Base-by-base conservation (phyloP, 1,140 invertebrate genomes). In the Ectropis grisescens region DNA sequence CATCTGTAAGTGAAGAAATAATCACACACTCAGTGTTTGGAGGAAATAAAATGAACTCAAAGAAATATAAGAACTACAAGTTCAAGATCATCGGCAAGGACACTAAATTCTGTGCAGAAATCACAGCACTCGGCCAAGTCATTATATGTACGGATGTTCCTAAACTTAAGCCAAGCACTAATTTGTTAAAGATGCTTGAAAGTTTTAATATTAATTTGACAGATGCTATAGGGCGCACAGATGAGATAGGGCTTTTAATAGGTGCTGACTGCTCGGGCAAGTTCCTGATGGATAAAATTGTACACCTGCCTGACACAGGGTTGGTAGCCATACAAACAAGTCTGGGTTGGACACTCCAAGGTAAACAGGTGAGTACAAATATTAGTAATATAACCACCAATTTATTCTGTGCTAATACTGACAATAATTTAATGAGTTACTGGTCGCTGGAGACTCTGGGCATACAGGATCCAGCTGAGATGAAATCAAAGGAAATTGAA, bases 371-470 rank as follows among this genome's bases (percentile, higher is more conserved):
- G n/a, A 33, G 37, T 12, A 11, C 24, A 16, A 24, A 15, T 8
- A 13, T 32, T 26, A 31, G 16, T 8, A 19, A 8, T 8, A 4
- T 10, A 26, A 7, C 4, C 10, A 7, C 4, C n/a, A 41, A 13
- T 1, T 10, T 36, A 15, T 11, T 24, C 10, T 29, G 26, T 24
- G 11, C 12, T n/a, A n/a, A n/a, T 11, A 12, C 7, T 23, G 19
- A 37, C n/a, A 29, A n/a, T n/a, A n/a, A n/a, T n/a, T n/a, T 37
- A 19, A 23, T 11, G 7, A 12, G 13, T 29, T 30, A 15, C 4
- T 82, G 76, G 66, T 27, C 26, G 8, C 37, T 82, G 13, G 75
- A 81, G 30, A 44, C 50, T 11, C 13, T 81, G 2, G 72, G 70
- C 13, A 76, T 81, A 22, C 26, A 4, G 6, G 65, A 82, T 39